Percentiles rank a stretch among this genome's conserved stretches.
Conservation (phyloP, 2,888 invertebrate genomes). For the Clistopyga incitator region DNA sequence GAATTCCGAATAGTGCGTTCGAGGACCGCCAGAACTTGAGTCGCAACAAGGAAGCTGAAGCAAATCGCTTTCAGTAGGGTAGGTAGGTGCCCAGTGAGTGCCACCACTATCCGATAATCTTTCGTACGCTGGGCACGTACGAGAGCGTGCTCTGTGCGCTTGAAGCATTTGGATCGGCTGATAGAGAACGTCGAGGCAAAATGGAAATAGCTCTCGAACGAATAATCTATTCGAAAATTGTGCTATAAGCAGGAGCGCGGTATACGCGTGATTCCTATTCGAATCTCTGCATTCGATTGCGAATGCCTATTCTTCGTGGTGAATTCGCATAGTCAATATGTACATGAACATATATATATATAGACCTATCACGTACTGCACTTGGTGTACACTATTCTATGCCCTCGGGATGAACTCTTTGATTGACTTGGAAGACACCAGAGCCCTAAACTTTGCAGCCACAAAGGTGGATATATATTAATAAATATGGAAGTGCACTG, state of each 20-base stretch:
- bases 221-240: slow-evolving; percentile 63
- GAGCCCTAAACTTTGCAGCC: slow-evolving; percentile 3
- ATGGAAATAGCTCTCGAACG: slow-evolving; percentile 59
- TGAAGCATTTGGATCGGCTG: slow-evolving; percentile 8
- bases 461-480: not conserved
- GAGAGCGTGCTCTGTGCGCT: slow-evolving; percentile 35
- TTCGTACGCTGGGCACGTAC: slow-evolving; percentile 54
- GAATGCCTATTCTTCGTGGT: slow-evolving; percentile 45
- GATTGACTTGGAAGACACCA: slow-evolving; percentile 12
- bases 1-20: slow-evolving; percentile 5
- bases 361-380: not conserved
- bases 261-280: slow-evolving; percentile 52
- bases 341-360: not conserved
- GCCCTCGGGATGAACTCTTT: not conserved
- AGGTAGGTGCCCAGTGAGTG: slow-evolving; percentile 42
- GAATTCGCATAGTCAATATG: slow-evolving; percentile 28
- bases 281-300: slow-evolving; percentile 59
- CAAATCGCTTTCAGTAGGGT: slow-evolving; percentile 13
- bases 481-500: not conserved
- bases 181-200: slow-evolving; percentile 15
- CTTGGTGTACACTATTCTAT: not conserved
- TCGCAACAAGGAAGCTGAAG: slow-evolving; percentile 23
- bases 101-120: slow-evolving; percentile 33
- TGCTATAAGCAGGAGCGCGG: slow-evolving; percentile 36
- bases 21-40: not conserved